A percentile compares a stretch with the other conserved stretches of the same genome.
phyloP scores from a whole-genome alignment of 2,888 invertebrate genomes.

The Synanthedon vespiformis region DNA sequence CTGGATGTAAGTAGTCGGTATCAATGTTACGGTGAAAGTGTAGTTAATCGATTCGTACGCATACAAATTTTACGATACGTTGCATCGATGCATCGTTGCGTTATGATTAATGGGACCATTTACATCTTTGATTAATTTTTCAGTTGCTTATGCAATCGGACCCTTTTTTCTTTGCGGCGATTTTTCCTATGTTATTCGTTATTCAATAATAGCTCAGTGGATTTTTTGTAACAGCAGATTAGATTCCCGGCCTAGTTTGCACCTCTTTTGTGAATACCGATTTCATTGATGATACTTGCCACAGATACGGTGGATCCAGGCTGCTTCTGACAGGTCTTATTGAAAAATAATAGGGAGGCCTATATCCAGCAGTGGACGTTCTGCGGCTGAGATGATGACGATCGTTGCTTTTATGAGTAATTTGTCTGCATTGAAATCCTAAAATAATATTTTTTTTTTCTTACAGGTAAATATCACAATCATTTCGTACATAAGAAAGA shows the following conservation, averaged over 20 bases:
- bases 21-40: slow-evolving; percentile 41
- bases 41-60: slow-evolving; percentile 35
- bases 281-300: no score
- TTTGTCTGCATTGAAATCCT: no score
- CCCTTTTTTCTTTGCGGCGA: neutral
- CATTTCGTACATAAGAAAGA: neutral
- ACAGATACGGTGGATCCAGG: no score
- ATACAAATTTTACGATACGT: slow-evolving; percentile 25
- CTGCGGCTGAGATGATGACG: no score
- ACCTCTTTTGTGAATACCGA: no score
- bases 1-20: slow-evolving; percentile 5
- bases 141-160: neutral
- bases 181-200: neutral
- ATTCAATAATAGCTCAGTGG: no score
- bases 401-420: no score
- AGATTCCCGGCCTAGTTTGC: no score
- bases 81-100: slow-evolving; percentile 28
- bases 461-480: slow-evolving; percentile 35
- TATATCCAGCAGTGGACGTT: no score
- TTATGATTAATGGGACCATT: slow-evolving; percentile 30
- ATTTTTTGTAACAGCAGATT: no score
- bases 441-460: slow-evolving; percentile 17
- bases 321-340: no score
- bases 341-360: no score
- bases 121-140: slow-evolving; percentile 2